These are phyloP conservation scores for Sarotherodon lohbergeri DNA, from an alignment of 2,113 vertebrate species.

Conservation along the genomic window DNA sequence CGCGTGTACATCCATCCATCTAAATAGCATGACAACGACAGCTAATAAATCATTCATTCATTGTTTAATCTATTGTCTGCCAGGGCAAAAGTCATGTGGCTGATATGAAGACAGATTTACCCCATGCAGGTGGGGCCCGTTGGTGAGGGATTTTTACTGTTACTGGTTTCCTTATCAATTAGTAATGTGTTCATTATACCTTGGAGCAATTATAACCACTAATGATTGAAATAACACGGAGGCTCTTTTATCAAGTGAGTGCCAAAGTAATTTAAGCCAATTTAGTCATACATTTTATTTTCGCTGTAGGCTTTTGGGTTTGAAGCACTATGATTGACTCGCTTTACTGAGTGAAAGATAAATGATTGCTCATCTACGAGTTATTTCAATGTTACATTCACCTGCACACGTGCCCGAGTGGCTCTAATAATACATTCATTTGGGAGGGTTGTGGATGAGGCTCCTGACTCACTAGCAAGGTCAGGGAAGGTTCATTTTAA, in stretches of 20 bases:
- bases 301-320: constrained; percentile 37
- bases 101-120: constrained; percentile 72
- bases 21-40: constrained; percentile 80
- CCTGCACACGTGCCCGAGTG: constrained; percentile 10
- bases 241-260: constrained; percentile 60
- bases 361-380: constrained; percentile 21
- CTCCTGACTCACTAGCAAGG: constrained; percentile 32
- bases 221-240: constrained; percentile 70
- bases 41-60: constrained; percentile 86
- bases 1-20: constrained; percentile 79
- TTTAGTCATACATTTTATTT: constrained; percentile 61
- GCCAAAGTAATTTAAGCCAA: constrained; percentile 65
- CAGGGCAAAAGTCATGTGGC: constrained; percentile 68
- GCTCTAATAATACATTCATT: constrained; percentile 34
- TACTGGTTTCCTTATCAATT: constrained; percentile 67
- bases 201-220: constrained; percentile 66
- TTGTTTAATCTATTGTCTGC: constrained; percentile 82
- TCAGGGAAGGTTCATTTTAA: constrained; percentile 48
- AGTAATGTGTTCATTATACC: constrained; percentile 72
- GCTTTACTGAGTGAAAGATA: constrained; percentile 33
- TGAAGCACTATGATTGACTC: constrained; percentile 45
- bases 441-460: background rate
- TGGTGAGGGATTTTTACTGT: constrained; percentile 41
- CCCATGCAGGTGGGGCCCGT: constrained; percentile 65
- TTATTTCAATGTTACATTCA: constrained; percentile 36